phyloP scores from a whole-genome alignment of 2,888 invertebrate genomes.

The Cataglyphis livida region DNA sequence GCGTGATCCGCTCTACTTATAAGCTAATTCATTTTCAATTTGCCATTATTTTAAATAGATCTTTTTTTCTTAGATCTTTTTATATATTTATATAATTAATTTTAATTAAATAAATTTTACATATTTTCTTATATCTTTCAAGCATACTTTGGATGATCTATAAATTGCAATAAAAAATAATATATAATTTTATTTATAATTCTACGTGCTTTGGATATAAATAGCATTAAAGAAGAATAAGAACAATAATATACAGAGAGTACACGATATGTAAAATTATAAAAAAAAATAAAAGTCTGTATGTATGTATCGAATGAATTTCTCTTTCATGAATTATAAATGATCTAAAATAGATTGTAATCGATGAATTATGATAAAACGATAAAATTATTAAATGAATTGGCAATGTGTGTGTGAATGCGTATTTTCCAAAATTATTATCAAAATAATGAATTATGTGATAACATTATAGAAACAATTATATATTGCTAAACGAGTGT shows the following conservation, averaged over 20 bases:
- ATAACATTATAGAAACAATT: neutral
- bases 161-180: neutral
- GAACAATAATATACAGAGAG: neutral
- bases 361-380: neutral
- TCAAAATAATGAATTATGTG: neutral
- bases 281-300: neutral
- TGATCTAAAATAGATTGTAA: neutral
- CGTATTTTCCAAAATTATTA: slow-evolving; percentile 1
- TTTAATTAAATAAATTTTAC: too few relatives aligned
- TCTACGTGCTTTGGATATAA: neutral
- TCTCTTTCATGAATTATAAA: neutral
- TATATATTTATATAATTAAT: too few relatives aligned
- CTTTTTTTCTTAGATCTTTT: neutral
- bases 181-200: slow-evolving; percentile 4
- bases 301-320: neutral
- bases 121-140: neutral
- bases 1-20: neutral
- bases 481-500: neutral
- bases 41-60: neutral
- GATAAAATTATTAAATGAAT: slow-evolving; percentile 1
- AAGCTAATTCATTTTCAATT: neutral
- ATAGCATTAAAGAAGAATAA: neutral
- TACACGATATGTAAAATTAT: neutral
- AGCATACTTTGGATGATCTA: neutral
- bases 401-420: neutral